Base-by-base conservation (phyloP, 2,113 vertebrate genomes). In the Onychostruthus taczanowskii region DNA sequence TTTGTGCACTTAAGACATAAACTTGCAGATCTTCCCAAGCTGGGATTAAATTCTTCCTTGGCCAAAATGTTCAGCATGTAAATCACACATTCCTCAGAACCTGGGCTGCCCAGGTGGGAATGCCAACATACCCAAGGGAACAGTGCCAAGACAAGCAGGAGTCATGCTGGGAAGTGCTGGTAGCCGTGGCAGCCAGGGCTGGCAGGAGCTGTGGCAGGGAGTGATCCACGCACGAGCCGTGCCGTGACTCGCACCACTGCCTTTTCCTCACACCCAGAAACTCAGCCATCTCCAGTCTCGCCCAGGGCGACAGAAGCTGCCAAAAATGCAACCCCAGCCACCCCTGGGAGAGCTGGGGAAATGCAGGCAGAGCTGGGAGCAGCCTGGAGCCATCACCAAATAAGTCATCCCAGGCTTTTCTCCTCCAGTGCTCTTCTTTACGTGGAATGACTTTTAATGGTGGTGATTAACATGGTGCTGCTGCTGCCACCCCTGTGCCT, bases 181-280 rank as follows among this genome's bases (percentile, higher is more conserved):
- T 91, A 86, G 77, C 52, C 55, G 75, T 58, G 61, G 79, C 90
- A 93, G 67, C 47, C 85, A 52, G 19, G 58, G 8, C 37, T 94
- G 91, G 74, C 87, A 89, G 70, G 52, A 84, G 55, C 86, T 1
- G 43, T 20, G 23, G 31, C 44, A 55, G 83, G 77, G 62, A 91
- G 41, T 0, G 2, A 52, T 79, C 46, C 66, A 19, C 0, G 0
- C 49, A 15, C 0, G 2, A 84, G 78, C 82, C 0, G 0, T 2
- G 19, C 80, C 0, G 0, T 2, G 21, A 80, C 87, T 94, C 2
- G 39, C 79, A 84, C 19, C 39, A 1, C 27, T 67, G 67, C 63
- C 83, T 91, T 20, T 23, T 56, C 88, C 85, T 95, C 85, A 87
- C 55, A 77, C 52, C 68, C 90, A 59, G 52, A 80, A 95, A 92